Conservation (phyloP, 2,113 vertebrate genomes). For the Mionectes macconnelli region DNA sequence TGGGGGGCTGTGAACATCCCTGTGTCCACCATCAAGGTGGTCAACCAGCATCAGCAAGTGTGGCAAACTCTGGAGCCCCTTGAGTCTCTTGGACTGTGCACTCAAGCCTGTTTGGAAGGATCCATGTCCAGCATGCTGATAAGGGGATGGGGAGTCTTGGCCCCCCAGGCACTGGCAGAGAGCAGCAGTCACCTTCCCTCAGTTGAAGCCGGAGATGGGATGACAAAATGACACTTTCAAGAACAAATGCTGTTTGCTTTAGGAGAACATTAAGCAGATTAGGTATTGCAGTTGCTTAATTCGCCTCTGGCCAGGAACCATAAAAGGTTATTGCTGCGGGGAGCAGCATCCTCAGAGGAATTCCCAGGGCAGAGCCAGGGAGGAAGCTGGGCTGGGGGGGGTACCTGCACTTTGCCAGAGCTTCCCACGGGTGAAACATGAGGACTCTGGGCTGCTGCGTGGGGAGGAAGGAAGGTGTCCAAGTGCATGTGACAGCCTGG, state of each 20-base stretch:
- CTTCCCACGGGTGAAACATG: neutral
- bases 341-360: conserved; percentile 27
- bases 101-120: neutral
- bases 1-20: neutral
- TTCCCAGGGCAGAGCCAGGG: conserved; percentile 36
- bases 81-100: accelerated
- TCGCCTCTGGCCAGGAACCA: conserved; percentile 48
- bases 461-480: neutral
- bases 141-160: neutral
- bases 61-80: neutral
- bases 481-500: neutral
- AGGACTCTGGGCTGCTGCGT: accelerated
- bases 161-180: neutral
- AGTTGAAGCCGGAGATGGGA: neutral
- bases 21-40: accelerated
- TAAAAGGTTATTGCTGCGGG: conserved; percentile 69
- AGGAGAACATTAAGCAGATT: conserved; percentile 41
- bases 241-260: conserved; percentile 19
- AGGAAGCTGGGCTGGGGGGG: neutral
- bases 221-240: conserved; percentile 34
- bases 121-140: accelerated
- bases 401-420: neutral
- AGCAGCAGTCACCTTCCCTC: neutral
- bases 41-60: accelerated
- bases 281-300: conserved; percentile 14